These are phyloP conservation scores for Ursus arctos DNA, from an alignment of 2,113 vertebrate species.

Conservation along the genomic window DNA sequence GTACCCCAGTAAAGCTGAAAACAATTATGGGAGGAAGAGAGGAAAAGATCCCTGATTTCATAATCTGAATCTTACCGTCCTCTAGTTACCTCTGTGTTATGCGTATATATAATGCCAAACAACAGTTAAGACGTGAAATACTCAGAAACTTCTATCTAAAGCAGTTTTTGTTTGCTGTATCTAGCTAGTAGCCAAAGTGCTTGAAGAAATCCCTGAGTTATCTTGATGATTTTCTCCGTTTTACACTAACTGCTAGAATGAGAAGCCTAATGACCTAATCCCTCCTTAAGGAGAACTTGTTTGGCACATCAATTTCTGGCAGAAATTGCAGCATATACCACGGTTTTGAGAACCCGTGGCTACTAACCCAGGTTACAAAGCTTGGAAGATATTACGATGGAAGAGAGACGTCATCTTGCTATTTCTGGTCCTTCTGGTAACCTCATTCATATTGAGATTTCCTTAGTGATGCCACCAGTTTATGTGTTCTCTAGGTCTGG, in stretches of 20 bases:
- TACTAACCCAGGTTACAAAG: conserved; percentile 41
- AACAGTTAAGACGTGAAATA: conserved; percentile 35
- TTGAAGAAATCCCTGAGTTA: conserved; percentile 63
- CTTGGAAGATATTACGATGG: background rate
- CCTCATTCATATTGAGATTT: background rate
- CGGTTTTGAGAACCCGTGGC: background rate
- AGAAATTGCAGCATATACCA: background rate
- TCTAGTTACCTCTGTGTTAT: background rate
- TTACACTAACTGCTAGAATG: conserved; percentile 59
- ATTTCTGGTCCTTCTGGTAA: conserved; percentile 2
- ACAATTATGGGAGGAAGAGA: background rate
- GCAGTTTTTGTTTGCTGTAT: background rate
- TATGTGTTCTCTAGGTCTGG: background rate
- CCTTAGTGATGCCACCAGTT: background rate
- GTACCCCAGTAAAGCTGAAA: background rate
- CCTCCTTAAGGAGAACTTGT: conserved; percentile 46
- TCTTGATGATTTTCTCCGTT: conserved; percentile 63
- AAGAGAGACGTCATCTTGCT: background rate
- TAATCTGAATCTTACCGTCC: background rate
- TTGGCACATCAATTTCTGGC: conserved; percentile 37
- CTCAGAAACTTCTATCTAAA: background rate
- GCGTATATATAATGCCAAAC: background rate
- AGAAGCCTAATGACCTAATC: conserved; percentile 59
- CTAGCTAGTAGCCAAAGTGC: conserved; percentile 24
- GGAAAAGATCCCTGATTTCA: background rate